Evolutionary conservation across 2,888 invertebrate genomes (phyloP), one percentile per base, ranked within the genome.

Genomic region (Drosophila merina): DNA sequence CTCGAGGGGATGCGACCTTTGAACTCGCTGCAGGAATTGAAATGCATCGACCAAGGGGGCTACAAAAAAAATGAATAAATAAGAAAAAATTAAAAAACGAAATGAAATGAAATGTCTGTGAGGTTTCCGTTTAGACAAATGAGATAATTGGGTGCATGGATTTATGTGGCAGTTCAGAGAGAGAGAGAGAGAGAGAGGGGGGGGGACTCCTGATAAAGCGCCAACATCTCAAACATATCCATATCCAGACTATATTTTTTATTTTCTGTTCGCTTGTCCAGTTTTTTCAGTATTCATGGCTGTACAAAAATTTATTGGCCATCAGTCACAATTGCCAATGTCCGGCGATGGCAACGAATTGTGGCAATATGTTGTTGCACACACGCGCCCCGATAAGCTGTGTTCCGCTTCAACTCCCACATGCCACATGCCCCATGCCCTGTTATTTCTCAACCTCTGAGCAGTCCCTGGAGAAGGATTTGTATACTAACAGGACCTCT

Each of bases 261-360:
- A 14, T 38, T 40, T 28, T 55, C 2, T 20, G 20, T 20, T 48
- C 30, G 51, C 67, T 68, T 76, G 78, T 77, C 74, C 76, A 62
- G 71, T 5, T 12, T 36, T 36, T 36, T 12, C 6, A 67, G 44
- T 56, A 62, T 51, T 63, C 67, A 79, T 75, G 82, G 78, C 76
- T 79, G 84, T 75, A 14, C 14, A 75, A 63, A 80, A 88, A 89
- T 89, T 89, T 89, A 89, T 89, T 89, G 89, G 77, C 84, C 88
- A 89, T 89, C 88, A 88, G 79, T 89, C 89, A 89, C 76, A 88
- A 86, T 76, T 88, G 88, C 74, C 84, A 80, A 72, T 76, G 78
- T 62, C 54, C 71, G 10, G 71, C 57, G 57, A 64, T 54, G 71
- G 74, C 72, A 55, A 72, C 75, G 51, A 77, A 76, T 76, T 72